Base-by-base conservation (phyloP, 2,888 invertebrate species). In the Aphodius sticticus region DNA sequence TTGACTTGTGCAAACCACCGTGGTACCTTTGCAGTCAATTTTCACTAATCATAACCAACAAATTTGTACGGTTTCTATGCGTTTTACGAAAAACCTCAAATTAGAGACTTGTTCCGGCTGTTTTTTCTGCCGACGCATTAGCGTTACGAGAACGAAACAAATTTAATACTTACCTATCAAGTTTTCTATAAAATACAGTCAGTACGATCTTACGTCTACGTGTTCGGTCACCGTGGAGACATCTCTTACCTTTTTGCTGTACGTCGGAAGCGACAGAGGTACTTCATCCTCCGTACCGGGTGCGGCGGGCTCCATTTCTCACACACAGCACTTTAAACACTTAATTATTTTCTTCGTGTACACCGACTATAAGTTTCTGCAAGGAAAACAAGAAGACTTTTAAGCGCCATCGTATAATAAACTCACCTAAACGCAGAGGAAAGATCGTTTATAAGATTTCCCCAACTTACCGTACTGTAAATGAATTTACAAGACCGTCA, bases 401-500 rank as follows among this genome's bases (percentile, higher is more conserved):
- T 78, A 76, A 80, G 69, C 16, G 35, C 16, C 12, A 70, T 38
- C 35, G 15, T 37, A 69, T 53, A n/a, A 70, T 69, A 37, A 69
- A 80, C 80, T 80, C 78, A 80, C 78, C 78, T 80, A 80, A 69
- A 72, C 35, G 35, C 69, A 70, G 26, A 70, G 70, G 15, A 70
- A 70, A 70, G 26, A 70, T 70, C 7, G 26, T 26, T 3, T 26
- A 26, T 9, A 70, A 70, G 7, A 69, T 71, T 69, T 79, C 79
- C 37, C 69, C 81, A 83, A 86, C 86, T 86, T 86, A 86, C 86
- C 86, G 86, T 86, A 26, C 16, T 16, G 70, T 16, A 70, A 79
- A 79, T 80, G 78, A 79, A 78, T 81, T 83, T 79, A 78, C 80
- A 82, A 78, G 80, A 83, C 75, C 83, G 83, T 83, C 82, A 26